phyloP scores from a whole-genome alignment of 2,113 vertebrate genomes.

The Spea bombifrons region DNA sequence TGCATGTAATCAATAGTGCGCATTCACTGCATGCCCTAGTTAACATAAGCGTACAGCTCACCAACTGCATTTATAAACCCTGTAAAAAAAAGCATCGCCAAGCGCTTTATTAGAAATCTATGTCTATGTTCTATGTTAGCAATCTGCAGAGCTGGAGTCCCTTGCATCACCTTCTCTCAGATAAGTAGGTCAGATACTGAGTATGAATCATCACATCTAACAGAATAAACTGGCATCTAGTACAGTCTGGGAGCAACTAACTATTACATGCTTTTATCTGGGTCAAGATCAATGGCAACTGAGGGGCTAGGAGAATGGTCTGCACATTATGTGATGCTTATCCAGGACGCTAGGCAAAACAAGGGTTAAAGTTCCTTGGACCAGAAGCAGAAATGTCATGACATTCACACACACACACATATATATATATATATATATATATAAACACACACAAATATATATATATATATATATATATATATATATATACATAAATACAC shows the following conservation, averaged over 20 bases:
- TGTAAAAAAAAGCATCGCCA: no score
- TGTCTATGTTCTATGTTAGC: not conserved
- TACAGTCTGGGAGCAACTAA: no score
- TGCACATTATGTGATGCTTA: no score
- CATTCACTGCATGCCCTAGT: no score
- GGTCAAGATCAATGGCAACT: no score
- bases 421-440: not conserved
- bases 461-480: not conserved
- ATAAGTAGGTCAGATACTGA: constrained; percentile 33
- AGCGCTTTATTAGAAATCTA: not conserved
- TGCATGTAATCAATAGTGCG: no score
- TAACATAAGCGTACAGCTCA: no score
- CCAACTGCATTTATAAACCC: no score
- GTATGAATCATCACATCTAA: constrained; percentile 24
- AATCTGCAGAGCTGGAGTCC: not conserved
- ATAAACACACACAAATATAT: not conserved
- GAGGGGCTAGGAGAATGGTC: no score
- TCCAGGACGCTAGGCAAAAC: no score
- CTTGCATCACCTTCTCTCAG: constrained; percentile 1
- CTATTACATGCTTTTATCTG: no score
- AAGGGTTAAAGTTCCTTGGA: no score
- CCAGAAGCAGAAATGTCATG: not conserved
- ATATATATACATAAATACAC: not conserved
- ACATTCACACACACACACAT: not conserved
- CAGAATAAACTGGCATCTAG: not conserved